Evolutionary conservation across 1,140 invertebrate species (phyloP).

Genomic region (Bombus turneri): DNA sequence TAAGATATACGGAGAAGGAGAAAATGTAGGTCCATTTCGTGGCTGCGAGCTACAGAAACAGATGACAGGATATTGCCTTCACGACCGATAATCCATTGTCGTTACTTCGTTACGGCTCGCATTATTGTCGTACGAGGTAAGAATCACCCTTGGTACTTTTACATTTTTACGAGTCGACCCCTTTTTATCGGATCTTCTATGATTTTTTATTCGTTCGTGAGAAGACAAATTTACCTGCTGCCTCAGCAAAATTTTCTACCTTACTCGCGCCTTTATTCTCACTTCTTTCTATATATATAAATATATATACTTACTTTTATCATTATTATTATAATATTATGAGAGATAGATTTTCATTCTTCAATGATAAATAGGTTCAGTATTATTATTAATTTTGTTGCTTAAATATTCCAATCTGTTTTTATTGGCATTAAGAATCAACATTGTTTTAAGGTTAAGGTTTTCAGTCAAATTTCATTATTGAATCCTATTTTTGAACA

Average conservation of each 20-base stretch:
- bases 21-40: constrained; percentile 27
- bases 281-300: background rate
- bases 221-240: constrained; percentile 26
- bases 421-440: no score
- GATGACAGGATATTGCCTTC: constrained; percentile 42
- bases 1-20: constrained; percentile 1
- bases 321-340: background rate
- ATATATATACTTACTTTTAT: no score
- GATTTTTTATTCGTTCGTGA: background rate
- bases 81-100: constrained; percentile 51
- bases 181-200: background rate
- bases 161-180: constrained; percentile 21
- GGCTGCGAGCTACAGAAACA: constrained; percentile 13
- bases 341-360: background rate
- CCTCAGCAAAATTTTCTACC: background rate
- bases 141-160: background rate
- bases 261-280: background rate
- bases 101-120: constrained; percentile 33
- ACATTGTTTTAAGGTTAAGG: no score
- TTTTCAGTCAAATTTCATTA: no score
- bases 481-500: no score
- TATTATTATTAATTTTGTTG: background rate
- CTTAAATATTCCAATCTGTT: no score
- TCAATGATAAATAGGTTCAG: background rate
- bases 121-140: constrained; percentile 27